Conservation (phyloP, 2,113 vertebrate species). For the Microcebus griseorufus region DNA sequence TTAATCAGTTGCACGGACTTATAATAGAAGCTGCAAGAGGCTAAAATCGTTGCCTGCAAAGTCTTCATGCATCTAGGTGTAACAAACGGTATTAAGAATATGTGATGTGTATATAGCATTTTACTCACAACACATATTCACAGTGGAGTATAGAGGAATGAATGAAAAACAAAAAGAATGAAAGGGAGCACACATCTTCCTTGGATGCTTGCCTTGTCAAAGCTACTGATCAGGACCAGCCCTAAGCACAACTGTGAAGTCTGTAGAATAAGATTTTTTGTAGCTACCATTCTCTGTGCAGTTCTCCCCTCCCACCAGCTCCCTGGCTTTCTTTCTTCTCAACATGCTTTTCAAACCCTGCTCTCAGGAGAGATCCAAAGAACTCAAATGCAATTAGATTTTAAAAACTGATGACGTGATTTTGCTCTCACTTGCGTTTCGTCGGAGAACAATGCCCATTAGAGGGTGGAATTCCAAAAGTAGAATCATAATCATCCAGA, state of each 20-base stretch:
- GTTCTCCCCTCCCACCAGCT: neutral
- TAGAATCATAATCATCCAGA: neutral
- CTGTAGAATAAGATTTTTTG: neutral
- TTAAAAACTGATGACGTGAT: neutral
- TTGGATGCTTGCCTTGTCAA: neutral
- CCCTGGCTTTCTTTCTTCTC: neutral
- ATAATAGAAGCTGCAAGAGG: neutral
- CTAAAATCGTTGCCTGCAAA: neutral
- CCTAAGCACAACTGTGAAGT: neutral
- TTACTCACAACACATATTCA: neutral
- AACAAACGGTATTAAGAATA: neutral
- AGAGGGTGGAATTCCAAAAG: neutral
- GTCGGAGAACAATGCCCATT: neutral
- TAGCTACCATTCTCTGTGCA: neutral
- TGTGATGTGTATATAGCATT: neutral
- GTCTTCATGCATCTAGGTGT: neutral
- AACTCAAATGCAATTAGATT: neutral
- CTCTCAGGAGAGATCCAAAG: neutral
- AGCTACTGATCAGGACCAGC: neutral
- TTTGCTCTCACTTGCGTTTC: slow-evolving; percentile 24
- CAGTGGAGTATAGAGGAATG: neutral
- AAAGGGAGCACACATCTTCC: neutral
- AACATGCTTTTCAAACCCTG: neutral
- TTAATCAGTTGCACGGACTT: neutral
- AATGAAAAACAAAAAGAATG: neutral